Base-by-base conservation (phyloP, 2,113 vertebrate species). In the Pluvianellus socialis region DNA sequence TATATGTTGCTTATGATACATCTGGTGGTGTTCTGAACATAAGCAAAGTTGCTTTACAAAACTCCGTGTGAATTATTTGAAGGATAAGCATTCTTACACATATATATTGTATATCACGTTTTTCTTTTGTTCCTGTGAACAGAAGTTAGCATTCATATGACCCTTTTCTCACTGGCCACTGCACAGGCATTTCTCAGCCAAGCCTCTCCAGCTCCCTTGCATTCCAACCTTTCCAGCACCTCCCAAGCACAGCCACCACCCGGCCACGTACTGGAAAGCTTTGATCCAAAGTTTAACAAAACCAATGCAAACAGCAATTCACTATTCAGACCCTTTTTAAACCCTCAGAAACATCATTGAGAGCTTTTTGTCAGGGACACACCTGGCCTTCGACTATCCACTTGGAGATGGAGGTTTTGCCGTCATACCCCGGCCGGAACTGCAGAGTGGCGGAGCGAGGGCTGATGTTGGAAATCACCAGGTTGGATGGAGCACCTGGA, bases 391-490 rank as follows among this genome's bases (percentile, higher is more conserved):
- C 98, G 0, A 99, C 98, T 49, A 99, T 98, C 99, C 99, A 99
- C 70, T 97, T 98, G 63, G 97, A 99, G 97, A 99, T 98, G 75
- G 98, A 97, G 0, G 99, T 99, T 98, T 99, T 99, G n/a, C 99
- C 99, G 0, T 99, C 98, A 2, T 98, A 97, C 4, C 99, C 99
- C 0, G 99, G 98, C 8, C 98, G 98, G 98, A 99, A 99, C 38
- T 98, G 98, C 7, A 99, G 98, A 0, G 98, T 99, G 86, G 98
- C 99, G 1, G 99, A 98, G 49, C 98, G 99, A 63, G 99, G 99
- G 95, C 99, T 99, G 95, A 99, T 99, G 97, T 99, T 99, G 95
- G 99, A 99, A 76, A 99, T 99, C 95, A 99, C 98, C 58, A 99
- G 97, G 90, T 99, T 99, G 72, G 99, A 98, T 1, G 99, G 99